These are phyloP conservation scores for Uropetala carovei DNA, from an alignment of 2,888 invertebrate genomes.

Conservation along the genomic window DNA sequence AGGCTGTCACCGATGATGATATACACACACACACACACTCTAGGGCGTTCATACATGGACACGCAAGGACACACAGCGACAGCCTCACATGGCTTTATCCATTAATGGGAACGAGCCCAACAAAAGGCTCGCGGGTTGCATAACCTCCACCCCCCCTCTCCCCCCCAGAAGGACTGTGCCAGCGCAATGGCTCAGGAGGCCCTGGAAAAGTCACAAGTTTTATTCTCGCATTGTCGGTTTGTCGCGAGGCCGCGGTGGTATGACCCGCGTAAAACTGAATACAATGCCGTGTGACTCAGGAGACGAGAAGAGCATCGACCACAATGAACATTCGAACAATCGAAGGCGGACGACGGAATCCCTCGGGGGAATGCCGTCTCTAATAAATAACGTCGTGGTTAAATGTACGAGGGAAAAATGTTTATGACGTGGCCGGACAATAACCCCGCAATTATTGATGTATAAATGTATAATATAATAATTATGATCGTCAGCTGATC, in stretches of 20 bases:
- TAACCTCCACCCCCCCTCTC: neutral
- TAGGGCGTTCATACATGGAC: neutral
- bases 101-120: constrained; percentile 20
- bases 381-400: neutral
- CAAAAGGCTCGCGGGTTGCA: constrained; percentile 14
- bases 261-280: constrained; percentile 43
- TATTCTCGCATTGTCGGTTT: constrained; percentile 38
- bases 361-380: neutral
- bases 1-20: neutral
- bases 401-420: too few species aligned
- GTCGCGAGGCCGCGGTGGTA: constrained; percentile 29
- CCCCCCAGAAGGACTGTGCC: neutral
- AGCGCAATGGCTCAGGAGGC: constrained; percentile 26
- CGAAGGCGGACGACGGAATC: neutral
- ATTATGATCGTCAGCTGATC: too few species aligned
- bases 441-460: too few species aligned
- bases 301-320: neutral
- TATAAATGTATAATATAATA: too few species aligned
- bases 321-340: constrained; percentile 18
- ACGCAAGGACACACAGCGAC: constrained; percentile 6
- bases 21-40: neutral
- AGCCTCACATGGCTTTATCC: constrained; percentile 24
- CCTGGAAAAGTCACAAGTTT: constrained; percentile 31
- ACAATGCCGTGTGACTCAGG: constrained; percentile 42
- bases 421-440: too few species aligned